Evolutionary conservation across 2,888 invertebrate genomes (phyloP).

Genomic region (Galerucella calmariensis): DNA sequence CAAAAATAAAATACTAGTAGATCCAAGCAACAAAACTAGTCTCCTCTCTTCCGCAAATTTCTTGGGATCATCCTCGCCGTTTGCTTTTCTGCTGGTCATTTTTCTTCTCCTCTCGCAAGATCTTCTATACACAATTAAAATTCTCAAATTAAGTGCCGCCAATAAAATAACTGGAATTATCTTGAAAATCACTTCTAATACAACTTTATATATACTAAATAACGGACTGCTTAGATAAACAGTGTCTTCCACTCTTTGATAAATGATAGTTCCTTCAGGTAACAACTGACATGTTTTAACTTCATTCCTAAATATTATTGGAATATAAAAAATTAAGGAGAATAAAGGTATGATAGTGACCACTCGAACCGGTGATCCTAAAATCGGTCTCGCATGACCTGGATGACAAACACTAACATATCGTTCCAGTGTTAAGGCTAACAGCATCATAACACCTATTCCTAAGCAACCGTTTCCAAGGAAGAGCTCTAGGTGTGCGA

Average conservation of each 20-base stretch:
- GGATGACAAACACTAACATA: constrained; percentile 82
- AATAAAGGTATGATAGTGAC: constrained; percentile 73
- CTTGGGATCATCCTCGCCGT: constrained; percentile 72
- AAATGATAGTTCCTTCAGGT: constrained; percentile 68
- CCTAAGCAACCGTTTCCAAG: constrained; percentile 79
- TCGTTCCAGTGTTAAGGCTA: constrained; percentile 78
- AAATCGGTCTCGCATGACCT: constrained; percentile 72
- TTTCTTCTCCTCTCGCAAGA: constrained; percentile 74
- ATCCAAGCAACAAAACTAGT: constrained; percentile 73
- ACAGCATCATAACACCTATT: constrained; percentile 81
- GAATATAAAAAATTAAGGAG: constrained; percentile 76
- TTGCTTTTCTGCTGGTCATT: constrained; percentile 72
- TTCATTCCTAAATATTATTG: constrained; percentile 74
- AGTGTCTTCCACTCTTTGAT: constrained; percentile 65
- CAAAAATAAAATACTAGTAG: constrained; percentile 75
- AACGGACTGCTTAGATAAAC: constrained; percentile 58
- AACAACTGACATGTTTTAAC: constrained; percentile 64
- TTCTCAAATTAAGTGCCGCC: constrained; percentile 74
- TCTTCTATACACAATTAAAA: constrained; percentile 74
- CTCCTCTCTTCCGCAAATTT: constrained; percentile 77
- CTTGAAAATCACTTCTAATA: constrained; percentile 75
- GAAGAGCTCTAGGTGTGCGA: constrained; percentile 76
- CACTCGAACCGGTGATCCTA: constrained; percentile 71
- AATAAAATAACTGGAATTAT: constrained; percentile 75
- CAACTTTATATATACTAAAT: constrained; percentile 70